phyloP scores from a whole-genome alignment of 2,113 vertebrate species.

The Ibidorhyncha struthersii region DNA sequence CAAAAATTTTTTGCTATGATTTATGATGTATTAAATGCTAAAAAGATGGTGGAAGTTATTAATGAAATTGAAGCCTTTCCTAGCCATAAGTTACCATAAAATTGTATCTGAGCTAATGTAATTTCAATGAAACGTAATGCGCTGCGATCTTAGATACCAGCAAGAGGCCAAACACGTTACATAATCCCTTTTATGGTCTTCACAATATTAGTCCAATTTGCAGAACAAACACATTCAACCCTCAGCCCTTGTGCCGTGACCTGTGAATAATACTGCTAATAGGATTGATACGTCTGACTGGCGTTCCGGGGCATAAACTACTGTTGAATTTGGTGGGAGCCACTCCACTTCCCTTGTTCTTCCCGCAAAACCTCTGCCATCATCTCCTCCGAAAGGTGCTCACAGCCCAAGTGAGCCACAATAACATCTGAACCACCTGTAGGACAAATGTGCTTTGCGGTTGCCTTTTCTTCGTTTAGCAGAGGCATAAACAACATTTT shows the following conservation, averaged over 20 bases:
- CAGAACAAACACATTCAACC: constrained; percentile 14
- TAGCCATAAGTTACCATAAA: neutral
- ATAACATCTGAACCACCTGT: neutral
- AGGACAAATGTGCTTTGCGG: neutral
- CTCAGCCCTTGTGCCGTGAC: neutral
- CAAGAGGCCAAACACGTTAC: neutral
- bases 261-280: neutral
- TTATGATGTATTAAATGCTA: neutral
- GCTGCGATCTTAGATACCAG: neutral
- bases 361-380: neutral
- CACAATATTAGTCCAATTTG: neutral
- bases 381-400: neutral
- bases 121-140: neutral
- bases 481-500: neutral
- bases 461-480: neutral
- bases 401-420: fast-evolving
- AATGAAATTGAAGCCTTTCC: neutral
- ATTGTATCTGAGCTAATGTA: neutral
- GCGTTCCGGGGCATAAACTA: neutral
- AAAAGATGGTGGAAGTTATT: neutral
- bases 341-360: fast-evolving
- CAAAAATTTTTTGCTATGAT: neutral
- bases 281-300: neutral
- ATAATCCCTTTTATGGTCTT: neutral
- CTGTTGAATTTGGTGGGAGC: neutral